Evolutionary conservation across 2,888 invertebrate genomes (phyloP), one percentile per base, ranked within the genome.

Genomic region (Drosophila prostipennis): DNA sequence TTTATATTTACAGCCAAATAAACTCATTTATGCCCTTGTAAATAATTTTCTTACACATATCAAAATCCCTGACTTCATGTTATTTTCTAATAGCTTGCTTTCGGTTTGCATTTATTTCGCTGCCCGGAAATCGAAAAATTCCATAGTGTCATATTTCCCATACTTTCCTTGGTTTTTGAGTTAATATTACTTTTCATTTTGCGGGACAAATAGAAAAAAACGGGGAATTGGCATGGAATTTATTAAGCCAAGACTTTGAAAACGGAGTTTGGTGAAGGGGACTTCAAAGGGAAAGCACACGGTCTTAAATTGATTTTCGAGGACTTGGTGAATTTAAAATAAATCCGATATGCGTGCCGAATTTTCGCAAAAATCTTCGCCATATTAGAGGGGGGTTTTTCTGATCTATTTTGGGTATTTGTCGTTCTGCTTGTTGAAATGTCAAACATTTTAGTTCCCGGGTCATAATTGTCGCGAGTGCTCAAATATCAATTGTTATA

Each of bases 401-500:
- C 10, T 2, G 7, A 37, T 14, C 16, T 16, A 6, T 40, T 11
- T 16, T 5, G 10, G 10, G 16, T n/a, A n/a, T n/a, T n/a, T n/a
- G n/a, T n/a, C n/a, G n/a, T n/a, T n/a, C n/a, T n/a, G n/a, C n/a
- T n/a, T n/a, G n/a, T n/a, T n/a, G n/a, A 29, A 29, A 46, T 46
- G 46, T 6, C 46, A 29, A 29, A 10, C 26, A n/a, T 29, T 11
- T 29, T 29, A 45, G 19, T 46, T n/a, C 34, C 14, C 32, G 13
- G 55, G n/a, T 61, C 46, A 57, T 48, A 61, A 61, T 61, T 57
- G 39, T 48, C 37, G 26, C 23, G 32, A 48, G 46, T n/a, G 32
- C 56, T 57, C 61, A 23, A 48, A 40, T 61, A 45, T 46, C 46
- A 61, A 61, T 57, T 61, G 61, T 61, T 48, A 46, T 13, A 34